These are phyloP conservation scores for Pseudachorutes palmiensis DNA, from an alignment of 1,140 invertebrate species.

Conservation along the genomic window DNA sequence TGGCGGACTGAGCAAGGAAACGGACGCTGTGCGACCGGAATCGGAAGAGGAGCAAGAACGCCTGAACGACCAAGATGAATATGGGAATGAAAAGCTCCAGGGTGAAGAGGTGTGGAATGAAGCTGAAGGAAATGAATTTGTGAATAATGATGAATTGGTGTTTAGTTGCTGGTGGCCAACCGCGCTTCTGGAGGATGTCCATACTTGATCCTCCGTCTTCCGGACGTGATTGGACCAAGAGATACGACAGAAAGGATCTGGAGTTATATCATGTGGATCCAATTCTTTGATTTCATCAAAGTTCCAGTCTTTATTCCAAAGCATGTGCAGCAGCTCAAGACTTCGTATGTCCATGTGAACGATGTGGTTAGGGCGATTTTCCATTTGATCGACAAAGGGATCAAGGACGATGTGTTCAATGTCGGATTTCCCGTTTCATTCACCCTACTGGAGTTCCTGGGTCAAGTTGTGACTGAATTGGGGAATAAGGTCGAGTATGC, in stretches of 20 bases:
- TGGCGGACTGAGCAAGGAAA: constrained; percentile 36
- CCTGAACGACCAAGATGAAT: constrained; percentile 41
- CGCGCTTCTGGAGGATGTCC: background rate
- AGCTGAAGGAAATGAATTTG: too few relatives aligned
- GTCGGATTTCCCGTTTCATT: constrained; percentile 38
- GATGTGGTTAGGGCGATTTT: constrained; percentile 45
- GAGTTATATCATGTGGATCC: constrained; percentile 48
- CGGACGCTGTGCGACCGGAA: constrained; percentile 43
- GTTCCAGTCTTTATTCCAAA: constrained; percentile 42
- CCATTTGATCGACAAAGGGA: constrained; percentile 34
- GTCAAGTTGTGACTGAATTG: constrained; percentile 39
- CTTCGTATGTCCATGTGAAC: constrained; percentile 46
- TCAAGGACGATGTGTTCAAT: constrained; percentile 44
- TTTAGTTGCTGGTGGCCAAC: background rate
- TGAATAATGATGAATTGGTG: background rate
- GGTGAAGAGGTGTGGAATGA: constrained; percentile 44
- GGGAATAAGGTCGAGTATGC: constrained; percentile 27
- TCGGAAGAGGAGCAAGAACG: constrained; percentile 37
- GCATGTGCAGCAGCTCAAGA: constrained; percentile 39
- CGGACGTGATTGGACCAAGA: constrained; percentile 48
- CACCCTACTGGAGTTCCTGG: constrained; percentile 36
- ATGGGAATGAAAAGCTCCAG: constrained; percentile 45
- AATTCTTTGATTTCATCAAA: constrained; percentile 39
- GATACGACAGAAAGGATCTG: constrained; percentile 48
- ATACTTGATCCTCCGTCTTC: constrained; percentile 45